Conservation (phyloP, 2,888 invertebrate species). For the Cremastobaeus sp. region DNA sequence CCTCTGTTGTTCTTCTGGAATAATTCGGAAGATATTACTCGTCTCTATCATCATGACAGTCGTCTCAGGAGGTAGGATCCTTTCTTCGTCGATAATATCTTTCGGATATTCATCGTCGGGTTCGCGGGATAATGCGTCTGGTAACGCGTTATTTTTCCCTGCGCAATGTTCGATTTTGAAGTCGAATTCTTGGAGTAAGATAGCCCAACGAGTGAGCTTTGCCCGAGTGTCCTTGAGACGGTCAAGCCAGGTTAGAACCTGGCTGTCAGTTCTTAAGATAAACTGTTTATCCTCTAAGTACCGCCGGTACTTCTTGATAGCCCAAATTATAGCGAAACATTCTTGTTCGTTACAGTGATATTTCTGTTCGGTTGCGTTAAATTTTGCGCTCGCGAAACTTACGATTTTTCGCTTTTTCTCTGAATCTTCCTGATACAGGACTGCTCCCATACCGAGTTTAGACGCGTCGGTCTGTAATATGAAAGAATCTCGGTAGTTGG, state of each 20-base stretch:
- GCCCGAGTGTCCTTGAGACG: constrained; percentile 44
- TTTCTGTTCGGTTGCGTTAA: constrained; percentile 10
- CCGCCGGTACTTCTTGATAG: constrained; percentile 33
- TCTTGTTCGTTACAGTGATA: constrained; percentile 43
- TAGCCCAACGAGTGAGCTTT: constrained; percentile 59
- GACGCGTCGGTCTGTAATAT: constrained; percentile 4
- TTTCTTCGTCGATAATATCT: background rate
- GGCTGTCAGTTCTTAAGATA: constrained; percentile 56
- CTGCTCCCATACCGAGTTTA: background rate
- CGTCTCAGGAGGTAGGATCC: background rate
- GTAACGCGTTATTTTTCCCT: constrained; percentile 12
- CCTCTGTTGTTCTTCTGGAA: background rate
- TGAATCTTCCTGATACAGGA: background rate
- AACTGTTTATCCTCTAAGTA: constrained; percentile 60
- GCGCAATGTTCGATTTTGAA: constrained; percentile 45
- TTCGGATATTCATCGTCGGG: background rate
- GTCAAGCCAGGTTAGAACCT: constrained; percentile 59
- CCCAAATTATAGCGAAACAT: constrained; percentile 42
- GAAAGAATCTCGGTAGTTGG: too few relatives aligned
- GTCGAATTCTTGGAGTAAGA: constrained; percentile 51
- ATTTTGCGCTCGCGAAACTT: constrained; percentile 13
- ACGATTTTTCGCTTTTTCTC: background rate
- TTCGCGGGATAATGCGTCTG: constrained; percentile 9
- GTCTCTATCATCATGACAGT: background rate
- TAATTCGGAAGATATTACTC: background rate